Conservation (phyloP, 2,113 vertebrate genomes). For the Hucho hucho region DNA sequence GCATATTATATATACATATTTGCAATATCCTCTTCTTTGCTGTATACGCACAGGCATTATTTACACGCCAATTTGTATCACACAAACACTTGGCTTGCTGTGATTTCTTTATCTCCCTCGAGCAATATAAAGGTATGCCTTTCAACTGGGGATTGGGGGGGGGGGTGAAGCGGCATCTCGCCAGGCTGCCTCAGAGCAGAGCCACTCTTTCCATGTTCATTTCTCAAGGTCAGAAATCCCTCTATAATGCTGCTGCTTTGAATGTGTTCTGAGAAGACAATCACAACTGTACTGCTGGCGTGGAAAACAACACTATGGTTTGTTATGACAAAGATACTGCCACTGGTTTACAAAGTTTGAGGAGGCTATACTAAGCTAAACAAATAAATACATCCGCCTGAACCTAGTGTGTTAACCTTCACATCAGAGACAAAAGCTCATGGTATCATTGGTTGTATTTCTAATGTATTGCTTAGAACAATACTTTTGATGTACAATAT, state of each 20-base stretch:
- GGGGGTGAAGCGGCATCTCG: constrained; percentile 50
- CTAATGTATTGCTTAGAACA: neutral
- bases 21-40: neutral
- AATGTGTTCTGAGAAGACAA: constrained; percentile 67
- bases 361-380: constrained; percentile 30
- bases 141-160: constrained; percentile 59
- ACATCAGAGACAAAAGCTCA: neutral
- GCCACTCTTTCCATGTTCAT: constrained; percentile 51
- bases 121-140: constrained; percentile 48
- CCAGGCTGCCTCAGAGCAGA: constrained; percentile 55
- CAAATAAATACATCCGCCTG: neutral
- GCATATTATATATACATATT: constrained; percentile 13
- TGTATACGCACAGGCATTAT: neutral
- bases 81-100: constrained; percentile 41
- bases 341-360: constrained; percentile 33
- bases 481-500: neutral
- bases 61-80: constrained; percentile 19
- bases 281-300: constrained; percentile 65
- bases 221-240: constrained; percentile 63
- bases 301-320: constrained; percentile 41
- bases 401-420: neutral
- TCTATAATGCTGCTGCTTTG: constrained; percentile 59
- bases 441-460: neutral
- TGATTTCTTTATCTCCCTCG: constrained; percentile 17
- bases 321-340: constrained; percentile 28